A percentile compares a stretch with the other conserved stretches of the same genome.
phyloP scores from a whole-genome alignment of 2,888 invertebrate genomes.

The Limnephilus lunatus region DNA sequence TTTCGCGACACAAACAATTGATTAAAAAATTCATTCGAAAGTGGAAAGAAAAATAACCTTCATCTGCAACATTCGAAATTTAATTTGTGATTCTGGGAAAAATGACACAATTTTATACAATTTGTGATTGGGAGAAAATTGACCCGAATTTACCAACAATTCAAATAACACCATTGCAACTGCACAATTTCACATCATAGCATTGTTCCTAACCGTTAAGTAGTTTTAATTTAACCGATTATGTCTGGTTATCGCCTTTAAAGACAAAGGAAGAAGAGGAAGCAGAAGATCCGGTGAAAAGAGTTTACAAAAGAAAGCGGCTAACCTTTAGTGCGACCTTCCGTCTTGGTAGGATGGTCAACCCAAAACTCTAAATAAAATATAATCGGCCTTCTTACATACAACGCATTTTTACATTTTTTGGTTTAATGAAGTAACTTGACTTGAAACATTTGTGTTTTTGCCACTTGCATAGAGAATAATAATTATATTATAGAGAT shows the following conservation, averaged over 20 bases:
- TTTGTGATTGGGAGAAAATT: not conserved
- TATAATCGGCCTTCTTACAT: not conserved
- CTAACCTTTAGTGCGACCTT: slow-evolving; percentile 26
- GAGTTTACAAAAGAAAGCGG: slow-evolving; percentile 21
- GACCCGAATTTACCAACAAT: not conserved
- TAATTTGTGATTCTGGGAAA: not conserved
- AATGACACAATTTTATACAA: not conserved
- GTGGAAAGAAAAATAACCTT: not conserved
- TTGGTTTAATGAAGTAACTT: not conserved
- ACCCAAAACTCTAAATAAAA: not conserved
- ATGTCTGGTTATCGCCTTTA: not conserved
- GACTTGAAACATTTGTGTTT: not conserved
- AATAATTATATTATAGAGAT: not conserved
- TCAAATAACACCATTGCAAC: not conserved
- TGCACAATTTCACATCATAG: not conserved
- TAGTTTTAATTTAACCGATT: not conserved
- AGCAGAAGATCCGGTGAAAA: slow-evolving; percentile 10
- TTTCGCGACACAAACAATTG: not conserved
- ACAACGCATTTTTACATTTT: not conserved
- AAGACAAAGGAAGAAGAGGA: not conserved
- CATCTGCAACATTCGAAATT: not conserved
- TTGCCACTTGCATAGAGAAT: not conserved
- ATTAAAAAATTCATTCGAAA: not conserved
- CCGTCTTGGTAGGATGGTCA: not conserved
- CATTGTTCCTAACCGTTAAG: not conserved